Evolutionary conservation across 2,797 vertebrate genomes (phyloP), one percentile per base, ranked within the genome.

Genomic region (Ptychadena robeensis): DNA sequence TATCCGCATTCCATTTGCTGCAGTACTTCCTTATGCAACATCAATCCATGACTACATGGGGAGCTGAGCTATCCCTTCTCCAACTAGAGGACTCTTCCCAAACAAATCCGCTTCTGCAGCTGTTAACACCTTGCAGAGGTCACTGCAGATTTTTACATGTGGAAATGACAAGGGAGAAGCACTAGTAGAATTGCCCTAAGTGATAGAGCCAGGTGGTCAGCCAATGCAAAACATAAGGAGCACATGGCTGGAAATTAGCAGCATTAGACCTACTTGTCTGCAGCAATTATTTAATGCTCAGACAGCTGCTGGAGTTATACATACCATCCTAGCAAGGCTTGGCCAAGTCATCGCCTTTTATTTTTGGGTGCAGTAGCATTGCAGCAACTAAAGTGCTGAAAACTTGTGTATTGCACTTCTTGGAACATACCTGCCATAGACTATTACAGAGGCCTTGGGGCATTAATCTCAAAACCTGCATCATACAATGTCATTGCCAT

Each of bases 1-100:
- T 34, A 67, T 84, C 69, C 28, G 32, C 63, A 84, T 66, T 69
- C 53, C 35, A 69, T 63, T 48, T 74, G 74, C 77, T 80, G 77
- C 82, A 74, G 82, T 80, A 44, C n/a, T 48, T 67, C 81, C 70
- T 32, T 69, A 70, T 70, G 73, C 66, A 71, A 64, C 73, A 77
- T 77, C 9, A 68, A 68, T 75, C 65, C 66, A 35, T 3, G 3
- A 68, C 76, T 69, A 57, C 66, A 68, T 68, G 40, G 74, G 40
- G 44, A 67, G 31, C 44, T n/a, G 3, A 53, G 44, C 64, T 30
- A 30, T 28, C n/a, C 32, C 63, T 44, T 35, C 73, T 73, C n/a
- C 38, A 72, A 73, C 27, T n/a, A 80, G 57, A 37, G 12, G 53
- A 72, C 69, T 72, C 53, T 40, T 38, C 27, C 28, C 37, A 30